phyloP scores from a whole-genome alignment of 2,888 invertebrate species.

The Drosophila recens region DNA sequence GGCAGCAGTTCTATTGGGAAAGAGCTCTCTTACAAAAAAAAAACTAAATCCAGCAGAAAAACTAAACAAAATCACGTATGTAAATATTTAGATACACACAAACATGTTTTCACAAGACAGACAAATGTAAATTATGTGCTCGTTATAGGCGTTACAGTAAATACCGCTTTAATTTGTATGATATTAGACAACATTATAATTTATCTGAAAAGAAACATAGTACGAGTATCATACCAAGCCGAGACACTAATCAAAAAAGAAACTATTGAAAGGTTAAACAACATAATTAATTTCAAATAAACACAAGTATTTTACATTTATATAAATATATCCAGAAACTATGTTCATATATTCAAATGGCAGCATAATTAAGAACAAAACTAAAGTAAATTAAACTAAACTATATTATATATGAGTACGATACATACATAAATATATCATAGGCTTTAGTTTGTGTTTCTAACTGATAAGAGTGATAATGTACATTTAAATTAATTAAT shows the following conservation, averaged over 20 bases:
- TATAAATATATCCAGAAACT: slow-evolving; percentile 24
- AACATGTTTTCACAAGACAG: slow-evolving; percentile 18
- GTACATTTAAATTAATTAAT: slow-evolving; percentile 66
- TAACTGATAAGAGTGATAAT: slow-evolving; percentile 75
- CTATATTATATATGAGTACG: slow-evolving; percentile 20
- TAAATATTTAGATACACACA: slow-evolving; percentile 60
- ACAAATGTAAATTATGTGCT: slow-evolving; percentile 73
- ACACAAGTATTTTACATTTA: slow-evolving; percentile 30
- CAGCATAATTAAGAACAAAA: slow-evolving; percentile 49
- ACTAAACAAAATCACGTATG: slow-evolving; percentile 41
- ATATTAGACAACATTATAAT: slow-evolving; percentile 26
- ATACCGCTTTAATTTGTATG: slow-evolving; percentile 54
- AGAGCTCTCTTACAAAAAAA: slow-evolving; percentile 17
- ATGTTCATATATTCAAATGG: slow-evolving; percentile 46
- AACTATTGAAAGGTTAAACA: slow-evolving; percentile 24
- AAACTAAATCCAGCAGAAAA: slow-evolving; percentile 28
- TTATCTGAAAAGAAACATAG: neutral
- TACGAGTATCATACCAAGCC: slow-evolving; percentile 1
- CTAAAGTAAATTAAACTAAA: slow-evolving; percentile 32
- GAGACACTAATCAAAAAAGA: slow-evolving; percentile 33
- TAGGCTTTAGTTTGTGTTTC: slow-evolving; percentile 79
- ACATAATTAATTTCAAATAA: slow-evolving; percentile 30
- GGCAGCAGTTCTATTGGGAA: neutral
- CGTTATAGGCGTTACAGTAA: slow-evolving; percentile 55
- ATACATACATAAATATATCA: slow-evolving; percentile 65